Percentiles rank a stretch among this genome's conserved stretches.
Evolutionary conservation across 2,113 vertebrate species (phyloP).

Genomic region (Scopus umbretta): DNA sequence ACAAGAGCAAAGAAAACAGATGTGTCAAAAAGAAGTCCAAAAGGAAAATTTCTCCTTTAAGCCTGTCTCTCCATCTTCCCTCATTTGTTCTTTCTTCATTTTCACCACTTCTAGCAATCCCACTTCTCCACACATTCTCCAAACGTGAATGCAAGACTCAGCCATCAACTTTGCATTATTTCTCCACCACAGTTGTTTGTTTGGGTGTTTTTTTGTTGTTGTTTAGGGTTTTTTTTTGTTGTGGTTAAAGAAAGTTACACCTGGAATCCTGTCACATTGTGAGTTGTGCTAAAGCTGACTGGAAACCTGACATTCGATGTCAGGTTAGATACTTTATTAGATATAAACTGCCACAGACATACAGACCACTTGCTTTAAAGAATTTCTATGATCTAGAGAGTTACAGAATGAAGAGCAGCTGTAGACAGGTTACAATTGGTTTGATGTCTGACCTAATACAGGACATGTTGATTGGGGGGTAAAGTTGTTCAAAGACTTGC

Average conservation of each 20-base stretch:
- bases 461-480: neutral
- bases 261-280: neutral
- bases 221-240: neutral
- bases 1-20: neutral
- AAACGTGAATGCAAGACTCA: neutral
- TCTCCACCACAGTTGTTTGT: neutral
- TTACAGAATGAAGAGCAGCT: neutral
- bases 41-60: neutral
- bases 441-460: constrained; percentile 10
- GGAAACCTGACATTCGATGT: neutral
- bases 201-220: neutral
- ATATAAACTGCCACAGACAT: neutral
- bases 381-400: neutral
- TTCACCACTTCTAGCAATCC: neutral
- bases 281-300: neutral
- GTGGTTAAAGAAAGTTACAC: neutral
- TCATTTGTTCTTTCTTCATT: neutral
- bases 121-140: neutral
- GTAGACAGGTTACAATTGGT: neutral
- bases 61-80: neutral
- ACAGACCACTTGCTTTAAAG: neutral
- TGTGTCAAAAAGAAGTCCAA: neutral
- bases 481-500: neutral
- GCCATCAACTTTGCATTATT: neutral
- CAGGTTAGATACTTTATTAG: neutral